Percentiles rank a stretch among this genome's conserved stretches.
These are phyloP conservation scores for Campopleginae sp. DNA, from an alignment of 2,888 invertebrate genomes.

Conservation along the genomic window DNA sequence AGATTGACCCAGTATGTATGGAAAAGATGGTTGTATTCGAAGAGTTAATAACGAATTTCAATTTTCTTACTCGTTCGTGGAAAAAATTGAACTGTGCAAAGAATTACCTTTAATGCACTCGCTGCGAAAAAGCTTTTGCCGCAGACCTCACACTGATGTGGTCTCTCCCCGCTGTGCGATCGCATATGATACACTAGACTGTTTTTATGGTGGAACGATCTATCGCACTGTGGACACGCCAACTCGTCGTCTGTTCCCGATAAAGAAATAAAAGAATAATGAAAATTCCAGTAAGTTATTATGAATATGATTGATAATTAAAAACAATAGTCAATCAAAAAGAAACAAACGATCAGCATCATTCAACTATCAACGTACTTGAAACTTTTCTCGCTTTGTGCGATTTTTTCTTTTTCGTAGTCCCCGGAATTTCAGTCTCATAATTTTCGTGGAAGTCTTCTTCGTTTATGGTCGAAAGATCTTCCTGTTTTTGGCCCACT, in stretches of 20 bases:
- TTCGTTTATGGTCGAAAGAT: conserved; percentile 73
- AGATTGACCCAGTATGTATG: too few relatives aligned
- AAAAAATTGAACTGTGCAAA: background rate
- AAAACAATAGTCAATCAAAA: background rate
- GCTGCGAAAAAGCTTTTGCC: conserved; percentile 93
- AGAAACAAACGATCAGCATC: background rate
- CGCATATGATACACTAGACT: conserved; percentile 93
- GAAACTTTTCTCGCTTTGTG: conserved; percentile 72
- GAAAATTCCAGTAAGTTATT: background rate
- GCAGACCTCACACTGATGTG: conserved; percentile 92
- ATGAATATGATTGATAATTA: background rate
- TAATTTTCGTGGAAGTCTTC: conserved; percentile 73
- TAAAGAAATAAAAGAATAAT: conserved; percentile 13
- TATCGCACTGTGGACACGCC: conserved; percentile 88
- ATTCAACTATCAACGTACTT: conserved; percentile 47
- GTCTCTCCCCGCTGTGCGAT: conserved; percentile 91
- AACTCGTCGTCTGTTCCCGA: conserved; percentile 81
- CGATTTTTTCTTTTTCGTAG: conserved; percentile 79
- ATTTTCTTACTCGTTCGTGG: background rate
- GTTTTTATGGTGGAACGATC: conserved; percentile 92
- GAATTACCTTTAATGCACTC: conserved; percentile 90
- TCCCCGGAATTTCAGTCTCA: conserved; percentile 75
- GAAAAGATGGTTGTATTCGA: too few relatives aligned
- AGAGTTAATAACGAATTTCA: background rate
- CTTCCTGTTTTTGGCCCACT: conserved; percentile 68